These are phyloP conservation scores for Drosophila paramelanica DNA, from an alignment of 2,888 invertebrate species.

Conservation along the genomic window DNA sequence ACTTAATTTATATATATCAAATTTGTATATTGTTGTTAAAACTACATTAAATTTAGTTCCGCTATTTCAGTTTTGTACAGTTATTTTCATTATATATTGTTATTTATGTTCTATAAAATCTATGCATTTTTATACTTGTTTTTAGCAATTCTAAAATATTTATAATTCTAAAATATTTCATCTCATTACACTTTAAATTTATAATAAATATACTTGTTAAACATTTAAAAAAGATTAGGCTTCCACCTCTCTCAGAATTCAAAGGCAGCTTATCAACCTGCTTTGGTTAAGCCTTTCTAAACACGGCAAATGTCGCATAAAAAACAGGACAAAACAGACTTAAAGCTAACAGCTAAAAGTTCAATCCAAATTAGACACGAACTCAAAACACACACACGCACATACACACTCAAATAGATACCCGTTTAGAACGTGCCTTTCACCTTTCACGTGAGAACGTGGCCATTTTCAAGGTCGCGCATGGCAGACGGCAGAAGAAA, in stretches of 20 bases:
- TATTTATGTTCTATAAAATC: too few relatives aligned
- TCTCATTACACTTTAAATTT: background rate
- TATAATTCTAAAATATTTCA: too few relatives aligned
- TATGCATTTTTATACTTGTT: too few relatives aligned
- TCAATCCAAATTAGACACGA: conserved; percentile 41
- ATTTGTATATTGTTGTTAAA: too few relatives aligned
- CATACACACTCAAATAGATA: conserved; percentile 1
- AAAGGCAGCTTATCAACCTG: conserved; percentile 55
- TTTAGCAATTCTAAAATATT: too few relatives aligned
- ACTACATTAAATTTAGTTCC: too few relatives aligned
- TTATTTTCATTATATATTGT: too few relatives aligned
- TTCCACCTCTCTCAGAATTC: background rate
- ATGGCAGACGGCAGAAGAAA: conserved; percentile 63
- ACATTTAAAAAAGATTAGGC: background rate
- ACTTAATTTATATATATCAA: too few relatives aligned
- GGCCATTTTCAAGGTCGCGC: conserved; percentile 76
- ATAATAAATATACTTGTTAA: background rate
- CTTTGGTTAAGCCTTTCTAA: conserved; percentile 7
- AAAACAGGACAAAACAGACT: conserved; percentile 29
- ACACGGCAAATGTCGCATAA: conserved; percentile 9
- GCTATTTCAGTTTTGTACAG: too few relatives aligned
- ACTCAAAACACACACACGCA: conserved; percentile 9
- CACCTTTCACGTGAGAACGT: conserved; percentile 72
- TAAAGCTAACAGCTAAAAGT: conserved; percentile 28
- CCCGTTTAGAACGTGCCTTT: conserved; percentile 61